Evolutionary conservation across 1,140 invertebrate genomes (phyloP), one percentile per base, ranked within the genome.

Genomic region (Drosophila nasuta): DNA sequence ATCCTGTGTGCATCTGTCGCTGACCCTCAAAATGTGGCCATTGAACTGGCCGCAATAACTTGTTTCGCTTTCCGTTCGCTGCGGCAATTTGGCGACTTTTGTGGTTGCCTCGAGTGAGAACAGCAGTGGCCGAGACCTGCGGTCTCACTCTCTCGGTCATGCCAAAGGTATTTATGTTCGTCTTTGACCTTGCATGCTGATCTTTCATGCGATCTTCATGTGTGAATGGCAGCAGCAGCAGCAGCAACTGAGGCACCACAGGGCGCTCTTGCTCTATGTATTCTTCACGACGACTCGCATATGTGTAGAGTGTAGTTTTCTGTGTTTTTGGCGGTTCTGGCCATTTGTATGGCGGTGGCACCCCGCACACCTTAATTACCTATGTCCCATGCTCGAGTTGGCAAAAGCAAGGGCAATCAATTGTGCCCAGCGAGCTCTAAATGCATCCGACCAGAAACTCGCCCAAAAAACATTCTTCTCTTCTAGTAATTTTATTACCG

Each of bases 371-470:
- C 75, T 72, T 77, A 66, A 73, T 77, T 58, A 67, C 72, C 64
- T 73, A 62, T 78, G 77, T 75, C 73, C 74, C 81, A 83, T 89
- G 85, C 85, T 89, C 85, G 85, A 89, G 77, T 89, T 89, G 77
- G 75, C 81, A 81, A 67, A 71, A 60, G 85, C 85, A 89, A 89
- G 85, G 85, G 85, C 85, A 81, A 89, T 88, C 81, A 88, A 76
- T 88, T 89, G 81, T 78, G 57, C 56, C 60, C 67, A 72, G 28
- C 66, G 10, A 62, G 80, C 66, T 77, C 77, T 64, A 81, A 89
- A 83, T 88, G 85, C 85, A 88, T 81, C 85, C 78, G 72, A 88
- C 77, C 85, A 86, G 82, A 86, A 86, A 86, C 82, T 56, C 65
- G 75, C 64, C 82, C 71, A 58, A 58, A 25, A 86, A 81, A 75